Percentiles rank a stretch among this genome's conserved stretches.
Conservation (phyloP, 2,113 vertebrate genomes). For the Anseranas semipalmata region DNA sequence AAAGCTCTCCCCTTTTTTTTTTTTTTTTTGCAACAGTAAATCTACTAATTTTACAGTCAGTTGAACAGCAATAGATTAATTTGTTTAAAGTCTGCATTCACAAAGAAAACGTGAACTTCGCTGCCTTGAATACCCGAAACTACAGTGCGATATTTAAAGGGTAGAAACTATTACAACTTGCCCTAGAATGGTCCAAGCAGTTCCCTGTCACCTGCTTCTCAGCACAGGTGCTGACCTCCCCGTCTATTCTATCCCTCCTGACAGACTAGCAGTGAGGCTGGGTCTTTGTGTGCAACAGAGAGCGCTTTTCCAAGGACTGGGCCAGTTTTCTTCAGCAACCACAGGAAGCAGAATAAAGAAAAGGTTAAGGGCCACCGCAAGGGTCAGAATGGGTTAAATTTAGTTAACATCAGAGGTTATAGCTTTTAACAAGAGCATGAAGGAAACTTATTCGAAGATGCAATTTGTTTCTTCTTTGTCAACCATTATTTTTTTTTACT, state of each 20-base stretch:
- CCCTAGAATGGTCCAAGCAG: slow-evolving; percentile 65
- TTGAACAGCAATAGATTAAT: slow-evolving; percentile 93
- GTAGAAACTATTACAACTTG: slow-evolving; percentile 77
- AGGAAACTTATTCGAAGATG: slow-evolving; percentile 79
- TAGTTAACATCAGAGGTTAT: slow-evolving; percentile 83
- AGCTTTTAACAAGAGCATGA: slow-evolving; percentile 83
- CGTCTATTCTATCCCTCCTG: slow-evolving; percentile 72
- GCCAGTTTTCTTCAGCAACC: slow-evolving; percentile 72
- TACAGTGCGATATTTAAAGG: slow-evolving; percentile 72
- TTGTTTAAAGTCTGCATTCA: slow-evolving; percentile 88
- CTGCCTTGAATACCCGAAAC: slow-evolving; percentile 84
- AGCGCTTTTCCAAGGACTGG: slow-evolving; percentile 74
- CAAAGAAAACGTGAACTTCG: slow-evolving; percentile 87
- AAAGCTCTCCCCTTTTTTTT: slow-evolving; percentile 58
- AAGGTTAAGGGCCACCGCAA: slow-evolving; percentile 78
- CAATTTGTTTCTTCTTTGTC: slow-evolving; percentile 86
- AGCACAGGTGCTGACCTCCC: slow-evolving; percentile 84
- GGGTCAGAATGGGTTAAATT: slow-evolving; percentile 83
- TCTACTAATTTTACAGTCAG: slow-evolving; percentile 95
- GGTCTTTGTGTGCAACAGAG: slow-evolving; percentile 80
- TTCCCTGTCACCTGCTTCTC: slow-evolving; percentile 87
- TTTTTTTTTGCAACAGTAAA: slow-evolving; percentile 85
- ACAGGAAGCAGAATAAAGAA: slow-evolving; percentile 82
- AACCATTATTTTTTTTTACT: slow-evolving; percentile 71
- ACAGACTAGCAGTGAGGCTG: slow-evolving; percentile 69